Conservation (phyloP, 2,113 vertebrate species). For the Elaphurus davidianus region DNA sequence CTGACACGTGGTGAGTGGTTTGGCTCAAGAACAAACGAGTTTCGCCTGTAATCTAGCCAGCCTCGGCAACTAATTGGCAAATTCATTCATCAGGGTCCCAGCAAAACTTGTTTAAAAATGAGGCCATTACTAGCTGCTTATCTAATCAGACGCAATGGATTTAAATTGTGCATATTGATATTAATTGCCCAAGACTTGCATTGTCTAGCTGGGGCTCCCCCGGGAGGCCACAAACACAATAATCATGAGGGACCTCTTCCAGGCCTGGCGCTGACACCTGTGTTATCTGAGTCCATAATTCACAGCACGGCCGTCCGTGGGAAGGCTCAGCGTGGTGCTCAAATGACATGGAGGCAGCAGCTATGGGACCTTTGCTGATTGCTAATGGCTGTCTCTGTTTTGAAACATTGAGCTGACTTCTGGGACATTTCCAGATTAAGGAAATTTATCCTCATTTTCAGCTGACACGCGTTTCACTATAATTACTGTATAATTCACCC, state of each 20-base stretch:
- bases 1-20: background rate
- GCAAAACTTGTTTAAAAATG: constrained; percentile 28
- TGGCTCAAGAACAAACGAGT: constrained; percentile 51
- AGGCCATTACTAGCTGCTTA: constrained; percentile 34
- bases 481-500: background rate
- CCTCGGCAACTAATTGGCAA: constrained; percentile 22
- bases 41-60: background rate
- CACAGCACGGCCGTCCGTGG: background rate
- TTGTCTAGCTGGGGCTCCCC: background rate
- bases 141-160: constrained; percentile 48
- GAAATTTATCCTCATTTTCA: background rate
- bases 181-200: constrained; percentile 24
- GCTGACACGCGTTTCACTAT: background rate
- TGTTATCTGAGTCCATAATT: background rate
- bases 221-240: background rate
- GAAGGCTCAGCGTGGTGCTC: background rate
- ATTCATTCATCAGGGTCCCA: constrained; percentile 28
- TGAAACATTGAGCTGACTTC: background rate
- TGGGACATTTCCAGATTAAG: background rate
- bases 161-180: background rate
- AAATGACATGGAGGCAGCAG: background rate
- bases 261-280: background rate
- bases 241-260: background rate
- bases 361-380: background rate
- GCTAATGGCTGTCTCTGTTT: background rate